These are phyloP conservation scores for Caenorhabditis sinica DNA, from an alignment of 2,888 invertebrate species.

Conservation along the genomic window DNA sequence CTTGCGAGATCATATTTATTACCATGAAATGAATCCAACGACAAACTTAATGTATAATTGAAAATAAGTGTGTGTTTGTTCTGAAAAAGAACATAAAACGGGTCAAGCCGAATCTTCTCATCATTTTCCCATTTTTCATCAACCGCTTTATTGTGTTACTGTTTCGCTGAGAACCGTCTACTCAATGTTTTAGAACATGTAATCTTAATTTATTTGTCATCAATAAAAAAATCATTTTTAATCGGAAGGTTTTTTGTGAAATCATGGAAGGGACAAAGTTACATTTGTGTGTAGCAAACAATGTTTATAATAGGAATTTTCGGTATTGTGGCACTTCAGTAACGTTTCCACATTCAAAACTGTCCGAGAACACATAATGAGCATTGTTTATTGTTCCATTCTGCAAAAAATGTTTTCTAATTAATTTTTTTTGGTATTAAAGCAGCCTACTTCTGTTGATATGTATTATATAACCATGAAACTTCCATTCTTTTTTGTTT, in stretches of 20 bases:
- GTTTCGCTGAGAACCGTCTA: no score
- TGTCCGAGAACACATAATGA: no score
- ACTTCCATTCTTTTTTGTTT: neutral
- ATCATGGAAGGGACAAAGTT: no score
- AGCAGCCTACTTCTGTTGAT: no score
- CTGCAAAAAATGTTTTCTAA: no score
- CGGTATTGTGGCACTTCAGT: no score
- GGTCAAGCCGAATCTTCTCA: constrained; percentile 35
- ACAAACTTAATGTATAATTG: constrained; percentile 1
- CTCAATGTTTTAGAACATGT: neutral
- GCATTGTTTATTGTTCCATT: no score
- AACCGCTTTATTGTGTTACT: constrained; percentile 23
- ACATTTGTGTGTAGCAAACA: no score
- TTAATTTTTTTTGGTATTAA: no score
- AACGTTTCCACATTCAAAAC: no score
- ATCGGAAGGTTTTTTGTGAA: neutral
- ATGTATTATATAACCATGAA: neutral
- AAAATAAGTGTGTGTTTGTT: constrained; percentile 28
- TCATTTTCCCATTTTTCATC: constrained; percentile 19
- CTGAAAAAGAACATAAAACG: constrained; percentile 38
- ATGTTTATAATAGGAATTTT: no score
- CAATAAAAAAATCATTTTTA: neutral
- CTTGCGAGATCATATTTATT: constrained; percentile 83
- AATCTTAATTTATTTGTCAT: neutral
- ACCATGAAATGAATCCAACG: constrained; percentile 21